Percentiles rank a stretch among this genome's conserved stretches.
These are phyloP conservation scores for Trichopria drosophilae DNA, from an alignment of 2,888 invertebrate species.

Conservation along the genomic window DNA sequence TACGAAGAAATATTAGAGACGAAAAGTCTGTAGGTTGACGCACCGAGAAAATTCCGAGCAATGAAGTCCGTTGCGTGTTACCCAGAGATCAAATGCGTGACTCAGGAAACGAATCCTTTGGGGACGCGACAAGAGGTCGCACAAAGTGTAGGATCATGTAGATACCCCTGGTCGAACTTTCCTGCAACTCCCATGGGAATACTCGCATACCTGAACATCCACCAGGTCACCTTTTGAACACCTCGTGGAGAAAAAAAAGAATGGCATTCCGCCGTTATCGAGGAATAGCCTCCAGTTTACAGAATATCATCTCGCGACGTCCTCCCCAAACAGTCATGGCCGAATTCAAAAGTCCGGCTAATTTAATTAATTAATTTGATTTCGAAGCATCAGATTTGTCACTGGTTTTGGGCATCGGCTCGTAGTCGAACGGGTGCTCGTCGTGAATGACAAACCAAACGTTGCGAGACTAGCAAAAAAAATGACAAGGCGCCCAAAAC, in stretches of 20 bases:
- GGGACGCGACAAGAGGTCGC: constrained; percentile 45
- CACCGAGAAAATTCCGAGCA: too few species aligned
- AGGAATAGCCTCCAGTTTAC: too few species aligned
- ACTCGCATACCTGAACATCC: constrained; percentile 41
- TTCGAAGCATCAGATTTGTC: too few species aligned
- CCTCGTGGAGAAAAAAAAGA: constrained; percentile 27
- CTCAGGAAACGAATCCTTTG: constrained; percentile 52
- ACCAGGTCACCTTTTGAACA: constrained; percentile 15
- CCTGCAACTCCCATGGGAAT: constrained; percentile 36
- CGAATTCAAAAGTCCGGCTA: too few species aligned
- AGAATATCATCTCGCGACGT: too few species aligned
- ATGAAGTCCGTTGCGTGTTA: constrained; percentile 38
- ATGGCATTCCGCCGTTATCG: constrained; percentile 32
- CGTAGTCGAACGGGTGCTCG: too few species aligned
- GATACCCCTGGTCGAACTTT: constrained; percentile 41
- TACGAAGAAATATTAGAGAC: too few species aligned
- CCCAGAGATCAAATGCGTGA: constrained; percentile 50
- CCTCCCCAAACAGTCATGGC: too few species aligned
- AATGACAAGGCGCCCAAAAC: constrained; percentile 26
- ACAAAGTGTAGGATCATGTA: constrained; percentile 52
- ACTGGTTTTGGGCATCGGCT: too few species aligned
- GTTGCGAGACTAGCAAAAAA: constrained; percentile 1
- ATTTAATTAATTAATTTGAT: too few species aligned
- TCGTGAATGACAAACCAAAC: too few species aligned
- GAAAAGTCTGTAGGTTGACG: too few species aligned